Evolutionary conservation across 2,797 vertebrate genomes (phyloP), one percentile per base, ranked within the genome.

Genomic region (Meda fulgida): DNA sequence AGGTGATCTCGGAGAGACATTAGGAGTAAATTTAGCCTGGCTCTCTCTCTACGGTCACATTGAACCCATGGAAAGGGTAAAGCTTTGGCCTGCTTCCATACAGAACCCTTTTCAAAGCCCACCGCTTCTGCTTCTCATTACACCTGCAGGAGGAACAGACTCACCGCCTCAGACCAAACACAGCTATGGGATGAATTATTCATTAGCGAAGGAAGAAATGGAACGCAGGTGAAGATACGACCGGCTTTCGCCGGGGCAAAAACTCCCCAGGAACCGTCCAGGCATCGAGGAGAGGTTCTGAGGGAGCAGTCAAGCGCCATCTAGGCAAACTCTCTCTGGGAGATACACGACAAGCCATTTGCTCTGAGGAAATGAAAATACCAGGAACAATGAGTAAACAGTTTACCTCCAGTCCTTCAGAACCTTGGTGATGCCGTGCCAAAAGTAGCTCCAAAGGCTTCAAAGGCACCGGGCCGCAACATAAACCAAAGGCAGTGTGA

Each of bases 101-200:
- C 53, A 76, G 81, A 81, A 81, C 73, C 85, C 83, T 51, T 82
- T 93, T 92, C 60, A 91, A 93, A 92, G 60, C 81, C 88, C 84
- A 92, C 78, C 55, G 63, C 84, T 93, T 90, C 94, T 93, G 93
- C 91, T 88, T 94, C 93, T 94, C 94, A 95, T 94, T 95, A 92
- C 92, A 95, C 90, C 90, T 93, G 91, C 89, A 94, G 90, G 89
- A 92, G 94, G 95, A 82, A 93, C 88, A 94, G 92, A 92, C 88
- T 84, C 87, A 23, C 2, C 89, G 91, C 83, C 90, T 89, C 82
- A 79, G 89, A 92, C 79, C 70, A 90, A 92, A 88, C 40, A 43
- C 71, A n/a, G 26, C 72, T 53, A 36, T 11, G 48, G 16, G 36
- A 90, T 94, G 89, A 95, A 95, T 94, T 93, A 95, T 96, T 95